These are phyloP conservation scores for Thecophora atra DNA, from an alignment of 2,888 invertebrate genomes.

Conservation along the genomic window DNA sequence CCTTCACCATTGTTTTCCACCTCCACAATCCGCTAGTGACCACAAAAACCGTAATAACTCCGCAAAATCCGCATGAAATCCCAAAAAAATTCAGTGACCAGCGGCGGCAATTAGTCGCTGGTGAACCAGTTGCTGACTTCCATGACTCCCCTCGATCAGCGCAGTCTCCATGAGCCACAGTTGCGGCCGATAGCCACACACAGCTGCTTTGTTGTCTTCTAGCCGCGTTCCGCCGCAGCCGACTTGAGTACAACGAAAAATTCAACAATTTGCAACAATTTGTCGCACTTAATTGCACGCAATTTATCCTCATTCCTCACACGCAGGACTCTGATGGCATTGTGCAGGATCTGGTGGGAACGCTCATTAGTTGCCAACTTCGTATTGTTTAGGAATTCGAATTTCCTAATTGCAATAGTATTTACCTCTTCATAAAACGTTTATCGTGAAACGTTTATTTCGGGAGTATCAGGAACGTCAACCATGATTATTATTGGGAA, in stretches of 20 bases:
- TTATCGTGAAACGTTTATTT: too few relatives aligned
- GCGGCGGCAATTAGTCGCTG: conserved; percentile 31
- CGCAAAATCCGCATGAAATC: background rate
- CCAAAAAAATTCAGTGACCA: conserved; percentile 30
- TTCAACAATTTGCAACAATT: conserved; percentile 20
- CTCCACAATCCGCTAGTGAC: background rate
- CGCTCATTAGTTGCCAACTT: background rate
- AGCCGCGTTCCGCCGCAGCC: background rate
- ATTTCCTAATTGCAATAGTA: too few relatives aligned
- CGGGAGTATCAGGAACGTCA: too few relatives aligned
- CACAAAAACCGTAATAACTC: conserved; percentile 2
- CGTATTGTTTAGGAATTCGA: too few relatives aligned
- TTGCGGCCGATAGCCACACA: background rate
- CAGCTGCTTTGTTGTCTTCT: conserved; percentile 15
- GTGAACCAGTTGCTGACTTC: background rate
- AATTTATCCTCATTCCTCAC: conserved; percentile 27
- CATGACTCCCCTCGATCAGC: background rate
- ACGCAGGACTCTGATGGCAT: conserved; percentile 7
- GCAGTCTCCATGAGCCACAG: too few relatives aligned
- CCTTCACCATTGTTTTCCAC: too few relatives aligned
- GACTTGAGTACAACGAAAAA: background rate
- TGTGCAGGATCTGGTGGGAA: background rate
- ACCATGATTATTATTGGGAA: too few relatives aligned
- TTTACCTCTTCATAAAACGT: too few relatives aligned
- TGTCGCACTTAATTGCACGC: conserved; percentile 28